Base-by-base conservation (phyloP, 2,113 vertebrate genomes). In the Gasterosteus nipponicus region DNA sequence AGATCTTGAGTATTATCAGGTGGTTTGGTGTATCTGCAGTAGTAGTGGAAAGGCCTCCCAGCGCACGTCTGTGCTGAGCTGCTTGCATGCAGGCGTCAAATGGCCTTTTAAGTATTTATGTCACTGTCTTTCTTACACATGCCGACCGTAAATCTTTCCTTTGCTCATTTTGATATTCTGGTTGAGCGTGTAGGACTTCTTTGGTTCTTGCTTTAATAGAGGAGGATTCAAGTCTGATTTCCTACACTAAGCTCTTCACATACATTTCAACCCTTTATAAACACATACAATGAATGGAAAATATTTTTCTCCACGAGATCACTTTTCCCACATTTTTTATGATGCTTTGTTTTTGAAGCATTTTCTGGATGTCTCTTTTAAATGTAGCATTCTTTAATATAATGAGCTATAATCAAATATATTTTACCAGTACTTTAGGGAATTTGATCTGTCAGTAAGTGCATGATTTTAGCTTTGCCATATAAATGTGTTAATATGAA, bases 91-190 rank as follows among this genome's bases (percentile, higher is more conserved):
- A 0, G 81, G 87, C 59, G 10, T 93, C 89, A 61, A 68, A 53
- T 90, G 70, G 63, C 89, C 61, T 77, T 26, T 94, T 66, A 93
- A 93, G 60, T 86, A 94, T 94, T 93, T 69, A 94, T 92, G 84
- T 19, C 9, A 53, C 8, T 18, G 86, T 86, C 47, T 84, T 71
- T 69, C 26, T 65, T 3, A 7, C 18, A 42, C 38, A 22, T 16
- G 15, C 15, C 8, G 9, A 59, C 46, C 31, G 59, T 11, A 42
- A 44, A 51, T 29, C 33, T 15, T 62, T 5, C 12, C 56, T 75
- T 75, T 53, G n/a, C 15, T 29, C 2, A 11, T 10, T 47, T 56
- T 22, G 18, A 38, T 39, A 22, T 47, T 47, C 19, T 39, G 46
- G 6, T 39, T 51, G 2, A 42, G 10, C 10, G 1, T n/a, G 9